These are phyloP conservation scores for Hydractinia symbiolongicarpus DNA, from an alignment of 30 jellyfish, hydroid and myxozoan species.

Conservation along the genomic window DNA sequence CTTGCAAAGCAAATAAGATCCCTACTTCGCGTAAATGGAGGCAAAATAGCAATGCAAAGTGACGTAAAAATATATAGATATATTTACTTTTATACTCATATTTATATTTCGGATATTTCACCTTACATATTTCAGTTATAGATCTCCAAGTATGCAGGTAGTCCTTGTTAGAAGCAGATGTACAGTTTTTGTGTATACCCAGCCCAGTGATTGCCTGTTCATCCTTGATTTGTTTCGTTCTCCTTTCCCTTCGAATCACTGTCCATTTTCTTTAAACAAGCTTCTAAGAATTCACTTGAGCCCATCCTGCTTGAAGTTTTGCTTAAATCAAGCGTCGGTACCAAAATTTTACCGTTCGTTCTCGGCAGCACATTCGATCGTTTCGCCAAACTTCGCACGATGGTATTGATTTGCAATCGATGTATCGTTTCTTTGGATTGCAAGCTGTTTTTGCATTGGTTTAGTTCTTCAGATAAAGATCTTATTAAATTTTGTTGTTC, in stretches of 20 bases:
- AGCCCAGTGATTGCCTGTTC: too few relatives aligned
- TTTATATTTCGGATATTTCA: too few relatives aligned
- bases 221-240: too few relatives aligned
- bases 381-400: conserved; percentile 23
- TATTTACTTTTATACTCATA: too few relatives aligned
- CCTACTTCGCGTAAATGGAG: too few relatives aligned
- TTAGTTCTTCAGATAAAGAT: background rate
- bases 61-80: too few relatives aligned
- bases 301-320: background rate
- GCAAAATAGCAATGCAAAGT: too few relatives aligned
- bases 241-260: background rate
- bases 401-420: conserved; percentile 25
- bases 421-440: conserved; percentile 23
- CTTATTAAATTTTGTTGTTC: conserved; percentile 14
- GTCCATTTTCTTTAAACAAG: conserved; percentile 17
- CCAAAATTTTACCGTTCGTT: background rate
- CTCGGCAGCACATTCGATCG: conserved; percentile 17
- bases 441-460: background rate
- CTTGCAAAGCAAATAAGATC: too few relatives aligned
- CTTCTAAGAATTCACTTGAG: conserved; percentile 9
- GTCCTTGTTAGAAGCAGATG: too few relatives aligned
- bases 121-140: too few relatives aligned
- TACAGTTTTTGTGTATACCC: too few relatives aligned
- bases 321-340: conserved; percentile 9
- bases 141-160: too few relatives aligned